phyloP scores from a whole-genome alignment of 1,140 invertebrate genomes.

The Brachionus rubens region DNA sequence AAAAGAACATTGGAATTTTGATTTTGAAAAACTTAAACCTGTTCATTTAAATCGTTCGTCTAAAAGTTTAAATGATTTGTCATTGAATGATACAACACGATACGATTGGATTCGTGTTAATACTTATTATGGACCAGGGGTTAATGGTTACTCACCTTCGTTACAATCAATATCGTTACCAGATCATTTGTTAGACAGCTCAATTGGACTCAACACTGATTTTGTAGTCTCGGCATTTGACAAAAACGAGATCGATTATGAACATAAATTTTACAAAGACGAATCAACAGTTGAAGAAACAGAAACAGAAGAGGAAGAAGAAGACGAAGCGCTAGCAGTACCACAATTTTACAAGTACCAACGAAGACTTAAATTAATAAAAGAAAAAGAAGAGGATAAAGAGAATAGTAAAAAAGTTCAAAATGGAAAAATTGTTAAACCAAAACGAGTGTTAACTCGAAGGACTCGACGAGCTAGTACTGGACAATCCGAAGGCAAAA shows the following conservation, averaged over 20 bases:
- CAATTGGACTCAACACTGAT: neutral
- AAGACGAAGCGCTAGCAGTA: constrained; percentile 34
- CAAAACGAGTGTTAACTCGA: neutral
- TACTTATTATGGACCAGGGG: neutral
- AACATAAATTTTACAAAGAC: neutral
- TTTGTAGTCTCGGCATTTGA: constrained; percentile 29
- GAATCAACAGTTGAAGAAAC: neutral
- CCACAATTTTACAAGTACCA: constrained; percentile 45
- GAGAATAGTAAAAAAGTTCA: neutral
- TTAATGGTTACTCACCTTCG: neutral
- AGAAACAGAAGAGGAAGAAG: constrained; percentile 41
- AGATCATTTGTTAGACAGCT: neutral
- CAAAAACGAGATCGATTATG: neutral
- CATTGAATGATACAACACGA: neutral
- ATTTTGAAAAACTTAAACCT: constrained; percentile 31
- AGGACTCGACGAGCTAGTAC: neutral
- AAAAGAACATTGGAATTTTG: constrained; percentile 38
- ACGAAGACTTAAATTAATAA: constrained; percentile 19
- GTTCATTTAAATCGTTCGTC: neutral
- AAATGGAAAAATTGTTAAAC: neutral
- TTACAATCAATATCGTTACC: neutral
- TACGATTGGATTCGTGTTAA: constrained; percentile 34
- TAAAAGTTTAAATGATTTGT: constrained; percentile 13
- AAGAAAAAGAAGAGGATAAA: neutral
- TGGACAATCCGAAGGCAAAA: neutral